Evolutionary conservation across 2,797 vertebrate genomes (phyloP).

Genomic region (Aeoliscus strigatus): DNA sequence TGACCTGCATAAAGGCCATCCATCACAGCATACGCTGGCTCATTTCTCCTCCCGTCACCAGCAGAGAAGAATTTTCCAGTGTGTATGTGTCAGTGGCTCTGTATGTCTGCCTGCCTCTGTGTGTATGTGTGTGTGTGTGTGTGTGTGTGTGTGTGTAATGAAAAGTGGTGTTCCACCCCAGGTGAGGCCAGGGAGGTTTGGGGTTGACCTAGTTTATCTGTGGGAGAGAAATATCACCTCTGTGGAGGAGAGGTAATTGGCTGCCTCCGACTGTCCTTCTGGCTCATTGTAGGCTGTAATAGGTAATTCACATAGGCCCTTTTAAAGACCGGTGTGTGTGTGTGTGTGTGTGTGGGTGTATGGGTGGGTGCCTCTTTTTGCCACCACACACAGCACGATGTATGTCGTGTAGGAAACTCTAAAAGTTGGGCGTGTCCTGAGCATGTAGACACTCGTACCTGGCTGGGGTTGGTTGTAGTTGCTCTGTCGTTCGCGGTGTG

Average conservation of each 20-base stretch:
- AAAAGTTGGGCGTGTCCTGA: not conserved
- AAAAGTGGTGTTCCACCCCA: constrained; percentile 65
- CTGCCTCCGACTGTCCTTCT: constrained; percentile 72
- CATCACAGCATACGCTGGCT: constrained; percentile 63
- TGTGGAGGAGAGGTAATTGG: constrained; percentile 70
- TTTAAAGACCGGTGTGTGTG: constrained; percentile 49
- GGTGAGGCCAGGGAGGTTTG: constrained; percentile 68
- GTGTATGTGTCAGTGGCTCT: constrained; percentile 35
- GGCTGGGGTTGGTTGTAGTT: constrained; percentile 82
- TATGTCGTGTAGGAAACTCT: constrained; percentile 12
- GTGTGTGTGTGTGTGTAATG: constrained; percentile 55
- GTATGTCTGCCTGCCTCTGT: constrained; percentile 30
- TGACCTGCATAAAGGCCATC: constrained; percentile 73
- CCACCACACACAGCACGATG: not conserved
- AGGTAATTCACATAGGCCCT: constrained; percentile 68
- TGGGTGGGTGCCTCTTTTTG: constrained; percentile 10
- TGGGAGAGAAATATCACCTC: constrained; percentile 73
- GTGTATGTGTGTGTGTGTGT: constrained; percentile 21
- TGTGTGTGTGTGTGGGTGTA: constrained; percentile 22
- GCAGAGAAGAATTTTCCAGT: constrained; percentile 51
- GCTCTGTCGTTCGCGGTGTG: constrained; percentile 85
- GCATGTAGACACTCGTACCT: constrained; percentile 72
- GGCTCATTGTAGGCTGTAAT: constrained; percentile 69
- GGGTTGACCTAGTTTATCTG: constrained; percentile 75
- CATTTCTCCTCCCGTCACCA: constrained; percentile 66